Conservation (phyloP, 2,888 invertebrate species). For the Zeuzera pyrina region DNA sequence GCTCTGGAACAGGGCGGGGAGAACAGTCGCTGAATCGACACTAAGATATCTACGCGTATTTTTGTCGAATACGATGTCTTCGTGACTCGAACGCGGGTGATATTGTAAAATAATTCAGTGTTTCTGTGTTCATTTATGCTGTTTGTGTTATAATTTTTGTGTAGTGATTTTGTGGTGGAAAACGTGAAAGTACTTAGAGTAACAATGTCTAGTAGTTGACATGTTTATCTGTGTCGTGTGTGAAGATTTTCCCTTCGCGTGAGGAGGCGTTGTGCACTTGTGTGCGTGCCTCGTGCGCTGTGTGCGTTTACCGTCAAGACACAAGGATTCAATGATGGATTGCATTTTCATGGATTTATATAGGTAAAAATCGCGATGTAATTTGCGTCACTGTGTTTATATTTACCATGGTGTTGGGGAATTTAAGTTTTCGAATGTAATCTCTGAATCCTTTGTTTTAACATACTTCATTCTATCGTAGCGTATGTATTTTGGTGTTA, state of each 20-base stretch:
- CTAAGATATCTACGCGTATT: constrained; percentile 67
- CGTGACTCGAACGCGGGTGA: constrained; percentile 68
- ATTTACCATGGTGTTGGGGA: no score
- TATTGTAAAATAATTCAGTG: constrained; percentile 60
- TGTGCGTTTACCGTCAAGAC: constrained; percentile 47
- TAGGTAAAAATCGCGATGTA: constrained; percentile 65
- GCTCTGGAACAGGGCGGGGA: constrained; percentile 71
- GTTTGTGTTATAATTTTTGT: constrained; percentile 63
- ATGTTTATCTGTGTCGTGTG: constrained; percentile 74
- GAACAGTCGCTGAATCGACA: constrained; percentile 65
- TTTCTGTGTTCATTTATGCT: constrained; percentile 55
- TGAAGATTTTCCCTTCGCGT: constrained; percentile 74
- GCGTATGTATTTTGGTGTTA: constrained; percentile 36
- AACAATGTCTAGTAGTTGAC: constrained; percentile 73
- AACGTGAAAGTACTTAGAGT: constrained; percentile 68
- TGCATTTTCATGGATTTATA: constrained; percentile 68
- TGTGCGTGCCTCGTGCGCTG: constrained; percentile 44
- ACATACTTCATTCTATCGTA: constrained; percentile 27
- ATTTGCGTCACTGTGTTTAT: constrained; percentile 36
- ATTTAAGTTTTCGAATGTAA: constrained; percentile 20
- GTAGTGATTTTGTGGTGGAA: constrained; percentile 59
- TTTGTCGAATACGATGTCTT: constrained; percentile 60
- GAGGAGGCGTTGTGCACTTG: constrained; percentile 63
- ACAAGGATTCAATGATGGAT: constrained; percentile 67
- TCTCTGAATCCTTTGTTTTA: constrained; percentile 40